Evolutionary conservation across 2,888 invertebrate genomes (phyloP), one percentile per base, ranked within the genome.

Genomic region (Acronicta alni): DNA sequence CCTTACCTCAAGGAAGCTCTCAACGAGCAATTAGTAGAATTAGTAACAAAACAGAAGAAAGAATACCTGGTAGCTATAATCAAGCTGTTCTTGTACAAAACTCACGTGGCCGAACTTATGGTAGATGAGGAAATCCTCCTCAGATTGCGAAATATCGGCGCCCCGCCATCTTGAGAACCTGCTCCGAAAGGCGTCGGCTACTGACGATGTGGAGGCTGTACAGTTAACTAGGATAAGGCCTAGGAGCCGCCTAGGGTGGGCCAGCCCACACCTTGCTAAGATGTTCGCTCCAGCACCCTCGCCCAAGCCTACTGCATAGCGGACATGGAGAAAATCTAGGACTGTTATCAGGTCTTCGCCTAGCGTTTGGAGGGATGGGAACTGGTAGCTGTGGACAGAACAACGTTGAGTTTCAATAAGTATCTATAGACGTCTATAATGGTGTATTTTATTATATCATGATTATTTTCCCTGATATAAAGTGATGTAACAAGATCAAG

Each of bases 51-150:
- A 73, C 75, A 86, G 79, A 81, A 76, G 77, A 81, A 69, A 52
- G 4, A 83, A 79, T 93, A 93, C 93, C 92, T 93, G 85, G 75
- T 93, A 93, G 83, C 76, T 71, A 80, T 78, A 90, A 81, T 78
- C 84, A 78, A 88, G 81, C 69, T 75, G 81, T 76, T 88, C 87
- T 72, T 68, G 78, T 74, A 68, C 74, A 75, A 80, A 86, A 96
- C 97, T 96, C 96, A 98, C 98, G 92, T 97, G 97, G 89, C 98
- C 98, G 90, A 98, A 98, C 95, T 98, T 97, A 90, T 98, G 98
- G 86, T 97, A 97, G 80, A 98, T 96, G 72, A 98, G 95, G 89
- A 98, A 98, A 81, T 97, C 97, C 91, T 98, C 98, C 62, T 98
- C 97, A 2, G 97, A 97, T 73, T 97, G 97, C 59, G 97, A 97